These are phyloP conservation scores for Trilocha varians DNA, from an alignment of 2,888 invertebrate species.

Conservation along the genomic window DNA sequence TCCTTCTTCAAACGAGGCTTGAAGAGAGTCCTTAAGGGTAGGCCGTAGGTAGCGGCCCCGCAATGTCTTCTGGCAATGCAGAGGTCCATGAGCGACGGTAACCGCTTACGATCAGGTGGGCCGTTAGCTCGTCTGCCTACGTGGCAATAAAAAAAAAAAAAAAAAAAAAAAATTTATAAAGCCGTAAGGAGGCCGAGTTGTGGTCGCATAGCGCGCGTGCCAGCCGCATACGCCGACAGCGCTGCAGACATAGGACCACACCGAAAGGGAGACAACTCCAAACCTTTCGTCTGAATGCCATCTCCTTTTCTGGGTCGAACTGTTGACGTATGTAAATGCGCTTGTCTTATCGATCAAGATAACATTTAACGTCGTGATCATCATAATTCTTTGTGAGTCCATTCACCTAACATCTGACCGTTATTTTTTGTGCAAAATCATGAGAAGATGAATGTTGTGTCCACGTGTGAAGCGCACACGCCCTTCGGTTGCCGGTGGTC, in stretches of 20 bases:
- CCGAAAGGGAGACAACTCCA: slow-evolving; percentile 30
- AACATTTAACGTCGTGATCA: slow-evolving; percentile 6
- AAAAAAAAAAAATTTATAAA: too few species aligned
- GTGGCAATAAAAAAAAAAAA: too few species aligned
- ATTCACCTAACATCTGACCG: neutral
- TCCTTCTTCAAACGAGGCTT: too few species aligned
- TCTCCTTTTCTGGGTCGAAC: slow-evolving; percentile 37
- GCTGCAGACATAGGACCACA: slow-evolving; percentile 51
- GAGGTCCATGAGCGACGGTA: too few species aligned
- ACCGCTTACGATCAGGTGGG: too few species aligned
- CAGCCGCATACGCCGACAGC: slow-evolving; percentile 54
- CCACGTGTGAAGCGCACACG: slow-evolving; percentile 42
- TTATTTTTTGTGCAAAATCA: slow-evolving; percentile 3
- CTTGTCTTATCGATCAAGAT: slow-evolving; percentile 5
- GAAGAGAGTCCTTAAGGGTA: too few species aligned
- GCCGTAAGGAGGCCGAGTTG: slow-evolving; percentile 44
- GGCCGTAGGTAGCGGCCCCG: too few species aligned
- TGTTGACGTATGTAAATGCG: slow-evolving; percentile 59
- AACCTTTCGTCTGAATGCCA: slow-evolving; percentile 23
- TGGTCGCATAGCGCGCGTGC: slow-evolving; percentile 66
- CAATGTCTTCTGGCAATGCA: too few species aligned
- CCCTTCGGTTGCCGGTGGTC: slow-evolving; percentile 45
- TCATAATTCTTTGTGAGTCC: neutral
- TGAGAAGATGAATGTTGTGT: slow-evolving; percentile 20
- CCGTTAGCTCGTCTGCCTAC: too few species aligned